Conservation (phyloP, 2,113 vertebrate species). For the Sylvietta virens region DNA sequence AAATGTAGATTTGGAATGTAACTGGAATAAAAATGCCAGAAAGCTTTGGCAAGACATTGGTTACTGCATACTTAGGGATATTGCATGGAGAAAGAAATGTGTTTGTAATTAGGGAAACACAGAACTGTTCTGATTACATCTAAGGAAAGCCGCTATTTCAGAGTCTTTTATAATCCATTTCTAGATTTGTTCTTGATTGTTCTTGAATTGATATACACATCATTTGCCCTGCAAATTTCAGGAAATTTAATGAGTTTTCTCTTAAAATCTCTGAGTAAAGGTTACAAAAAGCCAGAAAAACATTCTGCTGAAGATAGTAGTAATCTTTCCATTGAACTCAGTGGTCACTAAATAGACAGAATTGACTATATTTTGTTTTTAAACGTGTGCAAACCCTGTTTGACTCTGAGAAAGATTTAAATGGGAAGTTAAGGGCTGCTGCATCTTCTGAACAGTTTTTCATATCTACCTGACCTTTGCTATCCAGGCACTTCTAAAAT, state of each 20-base stretch:
- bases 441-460: neutral
- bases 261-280: neutral
- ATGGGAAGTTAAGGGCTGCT: neutral
- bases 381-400: neutral
- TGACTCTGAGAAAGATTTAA: neutral
- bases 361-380: neutral
- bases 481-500: neutral
- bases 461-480: neutral
- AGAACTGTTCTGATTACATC: constrained; percentile 67
- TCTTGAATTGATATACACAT: neutral
- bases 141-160: constrained; percentile 38
- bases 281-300: neutral
- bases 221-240: neutral
- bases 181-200: neutral
- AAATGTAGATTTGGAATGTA: constrained; percentile 73
- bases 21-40: constrained; percentile 67
- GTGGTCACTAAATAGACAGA: neutral
- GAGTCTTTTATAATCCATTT: neutral
- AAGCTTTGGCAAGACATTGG: constrained; percentile 65
- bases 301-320: neutral
- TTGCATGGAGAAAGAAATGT: constrained; percentile 69
- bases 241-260: neutral
- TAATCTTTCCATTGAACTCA: neutral
- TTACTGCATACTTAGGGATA: constrained; percentile 65
- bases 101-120: constrained; percentile 73